Evolutionary conservation across 2,113 vertebrate genomes (phyloP).

Genomic region (Connochaetes taurinus): DNA sequence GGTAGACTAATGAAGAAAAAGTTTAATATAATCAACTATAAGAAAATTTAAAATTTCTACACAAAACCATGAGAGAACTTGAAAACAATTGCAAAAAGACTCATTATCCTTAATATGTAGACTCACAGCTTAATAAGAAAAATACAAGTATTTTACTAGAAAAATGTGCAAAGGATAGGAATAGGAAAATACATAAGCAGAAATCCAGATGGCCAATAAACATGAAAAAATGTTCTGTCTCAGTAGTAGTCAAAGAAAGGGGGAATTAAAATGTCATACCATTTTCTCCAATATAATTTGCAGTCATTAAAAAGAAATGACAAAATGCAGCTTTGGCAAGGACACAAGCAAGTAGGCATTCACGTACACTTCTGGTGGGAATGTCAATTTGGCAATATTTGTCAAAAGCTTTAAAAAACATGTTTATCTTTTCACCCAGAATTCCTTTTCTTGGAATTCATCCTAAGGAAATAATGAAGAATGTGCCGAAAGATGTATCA

Average conservation of each 20-base stretch:
- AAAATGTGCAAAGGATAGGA: background rate
- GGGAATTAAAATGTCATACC: background rate
- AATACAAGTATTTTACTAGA: slow-evolving; percentile 24
- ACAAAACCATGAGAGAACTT: slow-evolving; percentile 28
- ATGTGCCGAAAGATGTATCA: background rate
- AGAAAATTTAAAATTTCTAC: slow-evolving; percentile 25
- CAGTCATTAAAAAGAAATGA: slow-evolving; percentile 18
- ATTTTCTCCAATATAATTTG: slow-evolving; percentile 42
- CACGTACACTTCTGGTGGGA: background rate
- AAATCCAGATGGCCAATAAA: slow-evolving; percentile 26
- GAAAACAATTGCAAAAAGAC: background rate
- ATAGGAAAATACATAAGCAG: slow-evolving; percentile 8
- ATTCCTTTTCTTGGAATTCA: slow-evolving; percentile 31
- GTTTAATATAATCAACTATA: background rate
- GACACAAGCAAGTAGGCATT: background rate
- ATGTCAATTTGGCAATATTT: slow-evolving; percentile 21
- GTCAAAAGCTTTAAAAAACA: slow-evolving; percentile 14
- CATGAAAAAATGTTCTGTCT: slow-evolving; percentile 26
- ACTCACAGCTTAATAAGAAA: slow-evolving; percentile 17
- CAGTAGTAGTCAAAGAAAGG: background rate
- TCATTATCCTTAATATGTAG: slow-evolving; percentile 6
- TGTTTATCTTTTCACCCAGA: slow-evolving; percentile 5
- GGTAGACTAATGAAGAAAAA: slow-evolving; percentile 38
- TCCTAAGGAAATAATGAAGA: slow-evolving; percentile 40
- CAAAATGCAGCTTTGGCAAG: slow-evolving; percentile 20